Base-by-base conservation (phyloP, 2,113 vertebrate genomes). In the Neofelis nebulosa region DNA sequence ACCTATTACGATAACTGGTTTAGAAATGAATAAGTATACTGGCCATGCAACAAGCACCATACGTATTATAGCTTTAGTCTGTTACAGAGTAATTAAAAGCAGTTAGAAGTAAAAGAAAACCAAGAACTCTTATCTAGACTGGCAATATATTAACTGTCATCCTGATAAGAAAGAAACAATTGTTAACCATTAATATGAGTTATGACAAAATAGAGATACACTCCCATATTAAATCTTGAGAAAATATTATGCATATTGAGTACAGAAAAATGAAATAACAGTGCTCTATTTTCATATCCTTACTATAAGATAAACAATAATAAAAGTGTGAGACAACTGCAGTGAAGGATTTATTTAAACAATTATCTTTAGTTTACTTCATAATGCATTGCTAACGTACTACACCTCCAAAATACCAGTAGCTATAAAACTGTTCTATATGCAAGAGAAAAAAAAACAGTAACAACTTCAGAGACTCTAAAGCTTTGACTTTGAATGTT, bases 121-220 rank as follows among this genome's bases (percentile, higher is more conserved):
- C 52, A 90, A 89, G 19, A 27, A n/a, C 55, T 73, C 52, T 91
- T 71, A 89, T 78, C 41, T 61, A 71, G 41, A 80, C 19, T 96
- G 21, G 48, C 61, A 78, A 97, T 48, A 87, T 33, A 87, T 82
- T 79, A 96, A 97, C 69, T 87, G 38, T 38, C 31, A 81, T 38
- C 31, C n/a, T 73, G 71, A 80, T 66, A 89, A 95, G 63, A 68
- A 12, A 83, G 11, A 90, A 74, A 91, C 25, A 92, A 78, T 23
- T 91, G 81, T 68, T 80, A 96, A 65, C 18, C 38, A 96, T 41
- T 95, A 74, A 94, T 92, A 84, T 65, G 96, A 79, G n/a, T 93
- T 89, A 68, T 81, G 76, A 52, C 27, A 89, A 63, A 90, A 66
- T 4, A 94, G 80, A 85, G 33, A 96, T 31, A 74, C 1, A 38